Conservation (phyloP, 2,888 invertebrate species). For the Nineta flava region DNA sequence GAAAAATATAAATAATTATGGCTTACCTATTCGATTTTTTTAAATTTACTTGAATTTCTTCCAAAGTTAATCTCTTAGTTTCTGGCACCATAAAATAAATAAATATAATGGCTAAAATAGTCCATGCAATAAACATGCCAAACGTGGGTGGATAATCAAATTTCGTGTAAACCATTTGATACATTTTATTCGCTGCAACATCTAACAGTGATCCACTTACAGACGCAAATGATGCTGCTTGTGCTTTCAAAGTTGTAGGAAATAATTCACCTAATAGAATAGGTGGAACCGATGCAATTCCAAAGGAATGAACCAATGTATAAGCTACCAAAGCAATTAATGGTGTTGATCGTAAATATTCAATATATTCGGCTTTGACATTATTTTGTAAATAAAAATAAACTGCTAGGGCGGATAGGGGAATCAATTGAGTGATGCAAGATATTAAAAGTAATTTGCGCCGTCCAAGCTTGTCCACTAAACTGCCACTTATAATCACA, state of each 20-base stretch:
- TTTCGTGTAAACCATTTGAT: constrained; percentile 18
- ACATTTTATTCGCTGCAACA: constrained; percentile 23
- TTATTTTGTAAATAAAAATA: too few species aligned
- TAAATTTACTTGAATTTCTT: too few species aligned
- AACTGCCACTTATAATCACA: constrained; percentile 32
- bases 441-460: constrained; percentile 28
- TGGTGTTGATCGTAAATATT: constrained; percentile 23
- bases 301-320: constrained; percentile 26
- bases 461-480: constrained; percentile 33
- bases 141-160: constrained; percentile 22
- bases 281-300: constrained; percentile 28
- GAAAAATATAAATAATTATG: too few species aligned
- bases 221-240: constrained; percentile 30
- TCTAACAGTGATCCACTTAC: constrained; percentile 29
- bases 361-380: constrained; percentile 16
- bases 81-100: constrained; percentile 23
- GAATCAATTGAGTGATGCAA: constrained; percentile 22
- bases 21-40: too few species aligned
- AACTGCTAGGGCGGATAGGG: constrained; percentile 19
- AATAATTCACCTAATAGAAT: constrained; percentile 29
- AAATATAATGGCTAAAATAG: constrained; percentile 18
- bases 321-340: constrained; percentile 24
- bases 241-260: constrained; percentile 29
- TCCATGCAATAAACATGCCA: constrained; percentile 21
- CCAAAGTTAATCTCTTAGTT: too few species aligned